These are phyloP conservation scores for Pandion haliaetus DNA, from an alignment of 2,113 vertebrate genomes.

Conservation along the genomic window DNA sequence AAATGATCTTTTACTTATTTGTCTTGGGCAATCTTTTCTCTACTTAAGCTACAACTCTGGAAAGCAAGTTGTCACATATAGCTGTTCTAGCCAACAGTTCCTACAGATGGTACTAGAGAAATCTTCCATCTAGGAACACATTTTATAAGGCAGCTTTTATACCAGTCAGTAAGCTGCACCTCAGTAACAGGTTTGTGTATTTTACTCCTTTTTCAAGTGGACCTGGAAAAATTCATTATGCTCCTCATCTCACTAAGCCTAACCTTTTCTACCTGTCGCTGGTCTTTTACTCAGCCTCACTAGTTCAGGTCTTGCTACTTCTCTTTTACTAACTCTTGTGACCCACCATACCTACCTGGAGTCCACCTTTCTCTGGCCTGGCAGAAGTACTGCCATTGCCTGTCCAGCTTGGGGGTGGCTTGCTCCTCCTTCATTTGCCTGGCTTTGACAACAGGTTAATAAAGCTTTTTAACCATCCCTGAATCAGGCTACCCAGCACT, in stretches of 20 bases:
- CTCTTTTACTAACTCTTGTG: background rate
- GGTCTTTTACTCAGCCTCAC: background rate
- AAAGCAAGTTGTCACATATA: background rate
- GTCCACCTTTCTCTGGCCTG: background rate
- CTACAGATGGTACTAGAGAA: background rate
- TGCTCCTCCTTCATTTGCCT: background rate
- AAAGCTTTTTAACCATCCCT: background rate
- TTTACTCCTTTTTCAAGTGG: background rate
- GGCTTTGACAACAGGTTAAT: background rate
- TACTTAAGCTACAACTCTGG: background rate
- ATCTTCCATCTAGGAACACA: background rate
- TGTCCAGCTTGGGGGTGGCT: background rate
- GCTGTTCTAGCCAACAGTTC: background rate
- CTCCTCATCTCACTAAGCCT: background rate
- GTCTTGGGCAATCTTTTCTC: background rate
- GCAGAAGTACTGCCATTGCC: background rate
- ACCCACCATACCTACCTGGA: accelerated
- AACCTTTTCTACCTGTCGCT: background rate
- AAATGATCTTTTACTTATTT: background rate
- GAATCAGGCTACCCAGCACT: background rate
- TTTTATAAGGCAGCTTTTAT: background rate
- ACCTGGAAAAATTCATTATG: background rate
- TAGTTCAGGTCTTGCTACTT: background rate
- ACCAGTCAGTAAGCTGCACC: background rate
- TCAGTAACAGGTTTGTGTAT: background rate